Base-by-base conservation (phyloP, 2,797 vertebrate genomes). In the Manis pentadactyla region DNA sequence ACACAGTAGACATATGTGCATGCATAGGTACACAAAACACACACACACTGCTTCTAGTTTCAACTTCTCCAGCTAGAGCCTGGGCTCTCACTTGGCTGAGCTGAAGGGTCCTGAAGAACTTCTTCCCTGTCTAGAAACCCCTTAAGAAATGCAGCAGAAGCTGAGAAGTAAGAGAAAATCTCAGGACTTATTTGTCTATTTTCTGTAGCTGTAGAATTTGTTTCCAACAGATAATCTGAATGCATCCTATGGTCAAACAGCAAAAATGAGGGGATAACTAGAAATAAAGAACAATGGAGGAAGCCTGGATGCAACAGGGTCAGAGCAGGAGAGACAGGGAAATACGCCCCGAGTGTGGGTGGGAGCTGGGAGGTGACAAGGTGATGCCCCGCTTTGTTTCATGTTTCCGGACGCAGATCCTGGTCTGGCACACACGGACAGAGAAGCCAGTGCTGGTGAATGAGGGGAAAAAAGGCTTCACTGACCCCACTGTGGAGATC, bases 391-490 rank as follows among this genome's bases (percentile, higher is more conserved):
- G 81, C 12, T 21, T 5, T n/a, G 11, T 96, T 73, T 66, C 93
- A 8, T 85, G 81, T 98, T 23, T 96, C 98, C 75, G 92, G 89
- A n/a, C 91, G 92, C 98, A 99, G 99, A 99, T 99, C 98, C 99
- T 99, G 55, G 99, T 99, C 96, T 99, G 99, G 99, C 99, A 99
- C 98, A 99, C 99, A 0, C 99, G 99, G 98, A 99, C 99, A 2
- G 99, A 99, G 98, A 99, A 99, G 97, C 99, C 99, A 0, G 99
- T 99, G 97, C 99, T 99, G 95, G 99, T 99, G 94, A 99, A 99
- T 0, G 99, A 99, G 98, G 99, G 99, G 59, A 99, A 99, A 98
- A 99, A 99, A 98, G 99, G 99, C 98, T 99, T 99, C 98, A 99
- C 99, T 95, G 99, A 99, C 98, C 99, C 99, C 87, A 99, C 99